Conservation (phyloP, 2,888 invertebrate genomes). For the Cantharis flavilabris region DNA sequence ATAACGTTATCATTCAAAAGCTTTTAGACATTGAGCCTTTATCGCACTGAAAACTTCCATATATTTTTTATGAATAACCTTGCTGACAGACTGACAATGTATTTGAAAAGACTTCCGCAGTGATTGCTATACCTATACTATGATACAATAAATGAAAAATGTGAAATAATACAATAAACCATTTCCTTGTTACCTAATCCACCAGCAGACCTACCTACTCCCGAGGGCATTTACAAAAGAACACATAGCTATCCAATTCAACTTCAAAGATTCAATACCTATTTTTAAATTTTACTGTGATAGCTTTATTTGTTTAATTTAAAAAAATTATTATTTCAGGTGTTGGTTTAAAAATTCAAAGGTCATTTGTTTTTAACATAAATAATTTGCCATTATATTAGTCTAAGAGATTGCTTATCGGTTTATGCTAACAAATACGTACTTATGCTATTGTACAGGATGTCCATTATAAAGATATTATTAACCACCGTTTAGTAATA, state of each 20-base stretch:
- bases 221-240: background rate
- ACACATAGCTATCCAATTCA: background rate
- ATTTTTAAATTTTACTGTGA: too few relatives aligned
- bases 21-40: background rate
- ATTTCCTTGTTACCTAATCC: background rate
- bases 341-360: background rate
- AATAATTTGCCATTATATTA: background rate
- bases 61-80: background rate
- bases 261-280: too few relatives aligned
- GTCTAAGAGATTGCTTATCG: background rate
- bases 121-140: background rate
- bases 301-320: too few relatives aligned
- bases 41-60: background rate
- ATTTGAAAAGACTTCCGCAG: background rate
- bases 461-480: too few relatives aligned
- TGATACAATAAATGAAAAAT: background rate
- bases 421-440: background rate
- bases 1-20: background rate
- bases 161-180: background rate
- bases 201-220: background rate
- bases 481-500: too few relatives aligned
- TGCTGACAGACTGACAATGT: background rate
- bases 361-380: background rate
- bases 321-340: background rate
- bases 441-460: too few relatives aligned